Conservation (phyloP, 2,888 invertebrate genomes). For the Brachyopa scutellaris region DNA sequence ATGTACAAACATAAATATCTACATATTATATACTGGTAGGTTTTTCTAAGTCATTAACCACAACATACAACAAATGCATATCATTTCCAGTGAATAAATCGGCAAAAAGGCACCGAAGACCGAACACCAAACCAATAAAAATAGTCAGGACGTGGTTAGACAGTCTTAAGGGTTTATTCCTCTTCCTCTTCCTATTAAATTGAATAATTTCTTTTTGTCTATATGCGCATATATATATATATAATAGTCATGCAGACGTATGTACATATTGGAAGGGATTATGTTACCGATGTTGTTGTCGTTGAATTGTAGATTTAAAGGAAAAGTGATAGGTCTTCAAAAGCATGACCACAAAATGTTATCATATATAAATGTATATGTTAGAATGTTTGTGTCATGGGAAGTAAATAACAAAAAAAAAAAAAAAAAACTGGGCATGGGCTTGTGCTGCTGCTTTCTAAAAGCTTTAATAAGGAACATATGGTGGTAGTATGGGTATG, state of each 20-base stretch:
- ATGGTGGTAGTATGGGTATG: constrained; percentile 7
- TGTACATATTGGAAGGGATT: constrained; percentile 17
- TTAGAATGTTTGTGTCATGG: constrained; percentile 37
- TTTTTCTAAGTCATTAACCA: constrained; percentile 60
- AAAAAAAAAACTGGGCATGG: constrained; percentile 4
- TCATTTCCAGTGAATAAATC: constrained; percentile 51
- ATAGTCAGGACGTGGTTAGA: constrained; percentile 57
- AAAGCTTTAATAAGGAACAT: constrained; percentile 33
- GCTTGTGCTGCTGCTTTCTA: background rate
- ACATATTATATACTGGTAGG: too few relatives aligned
- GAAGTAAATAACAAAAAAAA: constrained; percentile 40
- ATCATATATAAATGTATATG: constrained; percentile 39
- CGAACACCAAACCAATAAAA: constrained; percentile 1
- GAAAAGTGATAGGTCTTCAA: constrained; percentile 64
- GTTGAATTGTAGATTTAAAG: constrained; percentile 28
- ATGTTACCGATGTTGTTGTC: constrained; percentile 34
- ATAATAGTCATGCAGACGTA: too few relatives aligned
- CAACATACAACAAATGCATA: constrained; percentile 42
- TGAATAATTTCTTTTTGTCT: too few relatives aligned
- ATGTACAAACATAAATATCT: too few relatives aligned
- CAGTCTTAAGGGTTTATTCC: constrained; percentile 19
- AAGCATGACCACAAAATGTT: constrained; percentile 61
- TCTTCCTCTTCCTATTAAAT: constrained; percentile 2
- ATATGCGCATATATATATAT: too few relatives aligned
- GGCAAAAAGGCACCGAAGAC: constrained; percentile 7